These are phyloP conservation scores for Apoda limacodes DNA, from an alignment of 2,888 invertebrate species.

Conservation along the genomic window DNA sequence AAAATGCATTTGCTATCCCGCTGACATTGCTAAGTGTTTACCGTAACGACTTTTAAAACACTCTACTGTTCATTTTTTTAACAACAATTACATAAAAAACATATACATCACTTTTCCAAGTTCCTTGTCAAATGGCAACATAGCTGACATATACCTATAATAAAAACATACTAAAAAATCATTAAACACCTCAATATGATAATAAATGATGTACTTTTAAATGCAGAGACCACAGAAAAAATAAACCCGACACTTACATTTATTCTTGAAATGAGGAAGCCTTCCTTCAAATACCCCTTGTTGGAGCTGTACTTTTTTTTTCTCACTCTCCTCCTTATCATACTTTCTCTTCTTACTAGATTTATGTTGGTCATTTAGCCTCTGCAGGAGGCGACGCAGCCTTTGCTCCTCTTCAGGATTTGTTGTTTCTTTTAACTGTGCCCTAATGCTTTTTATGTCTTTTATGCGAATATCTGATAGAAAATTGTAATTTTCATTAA, in stretches of 20 bases:
- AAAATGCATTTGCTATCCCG: too few relatives aligned
- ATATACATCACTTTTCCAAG: too few relatives aligned
- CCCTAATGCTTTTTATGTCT: slow-evolving; percentile 74
- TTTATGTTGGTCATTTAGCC: slow-evolving; percentile 83
- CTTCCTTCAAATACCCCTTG: slow-evolving; percentile 72
- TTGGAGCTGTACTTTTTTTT: slow-evolving; percentile 65
- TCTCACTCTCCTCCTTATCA: slow-evolving; percentile 63
- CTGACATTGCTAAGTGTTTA: too few relatives aligned
- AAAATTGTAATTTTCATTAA: slow-evolving; percentile 84
- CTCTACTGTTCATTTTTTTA: too few relatives aligned
- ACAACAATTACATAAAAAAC: too few relatives aligned
- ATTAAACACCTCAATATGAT: slow-evolving; percentile 6
- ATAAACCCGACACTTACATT: slow-evolving; percentile 36
- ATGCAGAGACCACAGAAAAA: slow-evolving; percentile 1
- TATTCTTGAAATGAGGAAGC: slow-evolving; percentile 74
- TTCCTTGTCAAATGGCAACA: too few relatives aligned
- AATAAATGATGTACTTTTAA: slow-evolving; percentile 1
- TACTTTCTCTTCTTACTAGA: slow-evolving; percentile 70
- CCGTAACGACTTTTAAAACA: too few relatives aligned
- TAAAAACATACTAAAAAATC: background rate
- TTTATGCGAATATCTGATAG: slow-evolving; percentile 76
- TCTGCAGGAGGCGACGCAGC: slow-evolving; percentile 78
- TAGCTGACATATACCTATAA: too few relatives aligned
- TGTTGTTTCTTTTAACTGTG: slow-evolving; percentile 69
- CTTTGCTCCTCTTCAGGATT: slow-evolving; percentile 74